Evolutionary conservation across 2,797 vertebrate species (phyloP), one percentile per base, ranked within the genome.

Genomic region (Furcifer pardalis): DNA sequence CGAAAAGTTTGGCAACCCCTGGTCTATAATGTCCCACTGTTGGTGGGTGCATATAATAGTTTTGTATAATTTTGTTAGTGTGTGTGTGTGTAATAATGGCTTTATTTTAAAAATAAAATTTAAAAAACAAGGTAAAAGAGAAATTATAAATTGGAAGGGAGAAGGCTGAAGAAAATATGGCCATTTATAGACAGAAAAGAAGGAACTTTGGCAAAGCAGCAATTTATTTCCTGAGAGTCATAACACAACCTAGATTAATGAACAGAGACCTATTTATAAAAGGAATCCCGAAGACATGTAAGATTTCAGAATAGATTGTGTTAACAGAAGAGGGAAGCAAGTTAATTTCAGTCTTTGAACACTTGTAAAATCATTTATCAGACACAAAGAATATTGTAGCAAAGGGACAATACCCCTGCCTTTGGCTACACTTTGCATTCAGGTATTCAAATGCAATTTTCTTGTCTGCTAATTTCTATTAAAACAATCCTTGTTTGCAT

Each of bases 201-300:
- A 82, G 40, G 83, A 81, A 76, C 8, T 2, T 77, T 0, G 0
- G 15, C 30, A 81, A 83, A 82, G 89, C 59, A 60, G 87, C 63
- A 84, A 81, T 83, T 65, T 65, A 80, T 37, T 4, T 78, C 35
- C 46, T 42, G 37, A 86, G 46, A 19, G 32, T 63, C 87, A 56
- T 0, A 82, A 74, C 12, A 83, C 19, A 63, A 81, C 17, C 1
- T 86, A 59, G 49, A 88, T 88, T 83, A 85, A 89, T 68, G 76
- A 7, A 72, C 2, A 17, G 0, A 59, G 75, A 88, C 56, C 2
- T 2, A 72, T 10, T 76, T 82, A 27, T 49, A 59, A 1, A 79
- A 60, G 19, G 30, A 81, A 86, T 37, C 1, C 6, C 68, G 1
- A 0, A 4, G 56, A 4, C 0, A 69, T 10, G 12, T 30, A 0